A percentile compares a stretch with the other conserved stretches of the same genome.
Conservation (phyloP, 1,140 invertebrate genomes). For the Pseudachorutes palmiensis region DNA sequence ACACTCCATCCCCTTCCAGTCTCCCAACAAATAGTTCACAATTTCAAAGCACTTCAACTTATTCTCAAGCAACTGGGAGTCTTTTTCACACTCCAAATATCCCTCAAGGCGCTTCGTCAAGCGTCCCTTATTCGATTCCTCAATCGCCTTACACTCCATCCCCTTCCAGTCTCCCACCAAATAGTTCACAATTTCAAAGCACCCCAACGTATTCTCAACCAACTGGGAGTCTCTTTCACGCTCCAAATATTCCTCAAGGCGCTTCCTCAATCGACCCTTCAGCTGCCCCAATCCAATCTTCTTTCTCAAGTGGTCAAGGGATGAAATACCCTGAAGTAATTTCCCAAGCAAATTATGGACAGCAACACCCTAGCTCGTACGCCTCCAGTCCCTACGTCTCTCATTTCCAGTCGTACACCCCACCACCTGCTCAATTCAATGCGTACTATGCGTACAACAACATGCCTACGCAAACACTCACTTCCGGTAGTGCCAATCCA, state of each 20-base stretch:
- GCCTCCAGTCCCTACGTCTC: neutral
- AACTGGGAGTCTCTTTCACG: neutral
- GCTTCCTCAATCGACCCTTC: neutral
- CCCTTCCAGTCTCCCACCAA: too few relatives aligned
- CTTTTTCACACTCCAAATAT: neutral
- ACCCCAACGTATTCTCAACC: neutral
- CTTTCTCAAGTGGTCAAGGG: neutral
- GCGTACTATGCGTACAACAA: neutral
- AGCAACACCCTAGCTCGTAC: neutral
- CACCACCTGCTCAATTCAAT: neutral
- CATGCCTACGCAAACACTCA: neutral
- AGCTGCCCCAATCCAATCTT: neutral
- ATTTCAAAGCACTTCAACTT: neutral
- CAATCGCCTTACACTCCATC: too few relatives aligned
- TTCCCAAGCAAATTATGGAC: neutral
- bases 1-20: too few relatives aligned
- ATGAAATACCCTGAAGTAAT: slow-evolving; percentile 1
- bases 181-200: too few relatives aligned
- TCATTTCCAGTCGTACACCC: neutral
- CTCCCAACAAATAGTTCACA: too few relatives aligned
- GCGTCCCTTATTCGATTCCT: too few relatives aligned
- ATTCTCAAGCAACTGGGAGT: neutral
- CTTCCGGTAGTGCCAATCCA: neutral
- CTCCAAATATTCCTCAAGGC: neutral
- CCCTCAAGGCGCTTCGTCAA: neutral